Percentiles rank a stretch among this genome's conserved stretches.
These are phyloP conservation scores for Lycophotia porphyrea DNA, from an alignment of 2,888 invertebrate species.

Conservation along the genomic window DNA sequence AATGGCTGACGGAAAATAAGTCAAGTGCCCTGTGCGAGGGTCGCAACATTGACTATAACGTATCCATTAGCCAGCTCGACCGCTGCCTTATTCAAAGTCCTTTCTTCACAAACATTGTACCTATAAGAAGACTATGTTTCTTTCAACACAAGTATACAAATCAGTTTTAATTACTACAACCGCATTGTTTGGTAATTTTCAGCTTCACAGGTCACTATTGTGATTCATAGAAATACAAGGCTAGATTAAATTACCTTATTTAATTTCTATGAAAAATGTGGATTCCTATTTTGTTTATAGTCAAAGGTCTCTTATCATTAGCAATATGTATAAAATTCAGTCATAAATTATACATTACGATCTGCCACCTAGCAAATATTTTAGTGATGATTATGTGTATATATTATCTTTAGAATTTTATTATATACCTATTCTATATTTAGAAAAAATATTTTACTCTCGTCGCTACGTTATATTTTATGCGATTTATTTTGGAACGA, in stretches of 20 bases:
- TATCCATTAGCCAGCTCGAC: neutral
- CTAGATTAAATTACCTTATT: slow-evolving; percentile 32
- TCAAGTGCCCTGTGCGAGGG: neutral
- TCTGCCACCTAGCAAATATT: too few relatives aligned
- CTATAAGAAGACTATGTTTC: neutral
- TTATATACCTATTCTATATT: too few relatives aligned
- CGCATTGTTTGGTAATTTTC: slow-evolving; percentile 36
- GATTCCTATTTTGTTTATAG: neutral
- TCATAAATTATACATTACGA: neutral
- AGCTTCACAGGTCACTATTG: slow-evolving; percentile 31
- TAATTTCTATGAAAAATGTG: slow-evolving; percentile 10
- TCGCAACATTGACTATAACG: neutral
- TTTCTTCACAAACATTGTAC: neutral
- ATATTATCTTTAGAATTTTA: too few relatives aligned
- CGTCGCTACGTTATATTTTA: too few relatives aligned
- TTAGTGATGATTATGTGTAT: too few relatives aligned
- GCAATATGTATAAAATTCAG: neutral
- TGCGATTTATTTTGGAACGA: too few relatives aligned
- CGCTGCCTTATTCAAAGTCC: neutral
- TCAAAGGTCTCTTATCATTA: neutral
- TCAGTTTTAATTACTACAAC: slow-evolving; percentile 1
- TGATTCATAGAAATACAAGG: slow-evolving; percentile 12
- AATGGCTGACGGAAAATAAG: neutral
- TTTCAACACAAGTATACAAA: neutral
- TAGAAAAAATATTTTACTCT: too few relatives aligned